Conservation (phyloP, 2,113 vertebrate species). For the Rhabdornis inornatus region DNA sequence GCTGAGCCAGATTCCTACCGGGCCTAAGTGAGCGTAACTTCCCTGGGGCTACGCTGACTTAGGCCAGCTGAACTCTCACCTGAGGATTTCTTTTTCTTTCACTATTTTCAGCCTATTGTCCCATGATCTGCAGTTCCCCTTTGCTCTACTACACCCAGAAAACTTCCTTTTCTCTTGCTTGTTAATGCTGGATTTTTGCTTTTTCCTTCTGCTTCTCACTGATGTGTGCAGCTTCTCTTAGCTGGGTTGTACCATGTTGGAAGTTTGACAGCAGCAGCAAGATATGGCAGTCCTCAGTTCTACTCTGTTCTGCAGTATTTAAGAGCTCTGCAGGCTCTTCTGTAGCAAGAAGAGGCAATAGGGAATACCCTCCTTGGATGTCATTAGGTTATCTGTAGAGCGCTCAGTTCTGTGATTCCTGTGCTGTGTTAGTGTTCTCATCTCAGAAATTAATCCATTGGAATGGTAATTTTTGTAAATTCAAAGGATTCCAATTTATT, state of each 20-base stretch:
- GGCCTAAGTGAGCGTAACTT: constrained; percentile 57
- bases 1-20: constrained; percentile 15
- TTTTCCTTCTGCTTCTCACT: neutral
- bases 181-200: neutral
- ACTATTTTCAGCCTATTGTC: neutral
- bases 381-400: neutral
- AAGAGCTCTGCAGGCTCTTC: neutral
- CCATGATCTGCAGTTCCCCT: neutral
- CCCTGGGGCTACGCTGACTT: constrained; percentile 23
- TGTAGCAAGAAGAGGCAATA: neutral
- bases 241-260: neutral
- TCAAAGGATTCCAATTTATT: neutral
- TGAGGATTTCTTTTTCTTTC: constrained; percentile 16
- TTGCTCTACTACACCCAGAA: neutral
- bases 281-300: neutral
- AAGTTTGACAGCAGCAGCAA: neutral
- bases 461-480: neutral
- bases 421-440: neutral
- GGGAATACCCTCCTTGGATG: neutral
- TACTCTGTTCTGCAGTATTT: neutral
- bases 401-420: neutral
- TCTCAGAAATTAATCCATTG: neutral
- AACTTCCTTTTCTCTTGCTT: neutral
- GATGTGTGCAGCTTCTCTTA: neutral
- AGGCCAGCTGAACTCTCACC: constrained; percentile 26